Evolutionary conservation across 2,888 invertebrate genomes (phyloP), one percentile per base, ranked within the genome.

Genomic region (Ernsta delagoae): DNA sequence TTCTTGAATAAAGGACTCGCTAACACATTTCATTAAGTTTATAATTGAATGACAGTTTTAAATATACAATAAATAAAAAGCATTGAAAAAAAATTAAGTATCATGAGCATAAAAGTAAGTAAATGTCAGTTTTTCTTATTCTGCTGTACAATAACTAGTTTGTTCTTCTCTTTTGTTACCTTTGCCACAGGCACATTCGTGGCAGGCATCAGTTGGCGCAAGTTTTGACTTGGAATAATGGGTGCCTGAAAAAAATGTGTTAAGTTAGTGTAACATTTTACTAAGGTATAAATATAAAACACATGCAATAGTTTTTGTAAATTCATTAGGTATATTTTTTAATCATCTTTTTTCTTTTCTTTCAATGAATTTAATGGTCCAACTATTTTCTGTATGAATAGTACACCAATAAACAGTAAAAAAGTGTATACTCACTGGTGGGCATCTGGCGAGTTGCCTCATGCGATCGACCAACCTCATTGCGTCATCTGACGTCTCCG

Each of bases 81-180:
- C 34, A 64, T 64, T 56, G 16, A 31, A 43, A 54, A 56, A 0
- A 67, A 4, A 6, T 60, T 43, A 36, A 59, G 2, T 4, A 36
- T 34, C 12, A 61, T 53, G 34, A 59, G 34, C 3, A 63, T 1
- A 31, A 48, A 7, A 5, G 0, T 12, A 75, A 72, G 31, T 74
- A 75, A 79, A 74, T 83, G 82, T 90, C 89, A 90, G 83, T 87
- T 90, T 75, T 90, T 90, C 78, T 94, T 95, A 69, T 94, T 95
- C 79, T 96, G 96, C 73, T 96, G 96, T 71, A 95, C 94, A 77
- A 97, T 97, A 71, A 97, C 96, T 11, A 97, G 94, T 83, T 97
- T 97, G 84, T 97, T 97, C 83, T 96, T 96, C 83, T 97, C 96
- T 72, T 97, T 94, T 0, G 97, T 97, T 43, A 97, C 97, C 87